Percentiles rank a stretch among this genome's conserved stretches.
phyloP scores from a whole-genome alignment of 2,888 invertebrate genomes.

The Alitta virens region DNA sequence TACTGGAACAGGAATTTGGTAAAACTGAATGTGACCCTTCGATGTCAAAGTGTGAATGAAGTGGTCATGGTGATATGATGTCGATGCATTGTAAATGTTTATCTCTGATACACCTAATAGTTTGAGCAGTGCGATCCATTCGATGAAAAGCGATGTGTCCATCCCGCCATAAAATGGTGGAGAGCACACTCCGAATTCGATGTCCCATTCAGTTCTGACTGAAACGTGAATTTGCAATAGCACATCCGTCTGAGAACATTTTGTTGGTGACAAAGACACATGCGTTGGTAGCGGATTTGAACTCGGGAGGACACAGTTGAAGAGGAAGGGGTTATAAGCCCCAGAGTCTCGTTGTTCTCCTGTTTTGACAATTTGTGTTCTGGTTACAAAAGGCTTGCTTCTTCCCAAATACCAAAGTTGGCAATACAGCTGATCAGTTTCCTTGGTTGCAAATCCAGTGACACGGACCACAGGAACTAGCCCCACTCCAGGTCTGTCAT shows the following conservation, averaged over 20 bases:
- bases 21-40: slow-evolving; percentile 16
- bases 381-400: slow-evolving; percentile 18
- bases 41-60: slow-evolving; percentile 22
- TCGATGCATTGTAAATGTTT: slow-evolving; percentile 25
- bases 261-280: slow-evolving; percentile 17
- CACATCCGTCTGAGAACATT: slow-evolving; percentile 16
- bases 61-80: slow-evolving; percentile 9
- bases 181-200: slow-evolving; percentile 30
- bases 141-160: slow-evolving; percentile 13
- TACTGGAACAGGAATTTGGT: slow-evolving; percentile 24
- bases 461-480: slow-evolving; percentile 18
- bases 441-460: slow-evolving; percentile 6
- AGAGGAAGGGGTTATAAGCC: slow-evolving; percentile 22
- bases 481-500: slow-evolving; percentile 24
- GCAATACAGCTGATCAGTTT: slow-evolving; percentile 15
- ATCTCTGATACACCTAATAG: slow-evolving; percentile 26
- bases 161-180: slow-evolving; percentile 23
- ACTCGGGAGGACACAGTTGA: slow-evolving; percentile 17
- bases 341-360: slow-evolving; percentile 18
- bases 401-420: slow-evolving; percentile 25
- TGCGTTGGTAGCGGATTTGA: slow-evolving; percentile 20
- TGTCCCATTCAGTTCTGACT: slow-evolving; percentile 7
- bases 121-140: slow-evolving; percentile 28
- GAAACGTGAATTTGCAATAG: slow-evolving; percentile 17
- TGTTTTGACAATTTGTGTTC: slow-evolving; percentile 1